Base-by-base conservation (phyloP, 2,797 vertebrate genomes). In the Astyanax mexicanus region DNA sequence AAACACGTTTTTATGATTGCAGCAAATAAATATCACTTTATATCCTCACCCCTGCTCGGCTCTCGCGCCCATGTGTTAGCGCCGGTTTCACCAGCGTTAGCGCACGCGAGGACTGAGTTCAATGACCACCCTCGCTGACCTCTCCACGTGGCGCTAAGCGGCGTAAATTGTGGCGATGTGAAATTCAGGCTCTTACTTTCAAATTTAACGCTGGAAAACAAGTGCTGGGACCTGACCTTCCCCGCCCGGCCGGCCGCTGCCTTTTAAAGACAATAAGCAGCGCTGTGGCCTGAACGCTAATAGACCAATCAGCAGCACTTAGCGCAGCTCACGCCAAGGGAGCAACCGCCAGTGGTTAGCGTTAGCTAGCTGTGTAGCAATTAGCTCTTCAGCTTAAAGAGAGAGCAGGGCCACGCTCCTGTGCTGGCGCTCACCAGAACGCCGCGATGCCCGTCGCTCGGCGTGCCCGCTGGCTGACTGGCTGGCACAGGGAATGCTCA, bases 361-460 rank as follows among this genome's bases (percentile, higher is more conserved):
- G 19, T 77, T 72, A 66, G 32, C 3, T 2, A 23, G 35, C 45
- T 27, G 13, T 52, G 15, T 29, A 40, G 54, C 19, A 42, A 65
- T 75, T 40, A 61, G 9, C 19, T 68, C 65, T 35, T 27, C 60
- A 13, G 35, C 25, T 51, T 60, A 55, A 45, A n/a, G 10, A 79
- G 67, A 75, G 23, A 70, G 69, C 54, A 69, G 62, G 80, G 47
- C 12, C 57, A 70, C 54, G 70, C 82, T 83, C 72, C 81, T 85
- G 84, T 84, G 85, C 45, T 73, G 86, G 81, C 86, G 85, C n/a
- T 0, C 54, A 32, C 15, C 13, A 13, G 25, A 8, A 3, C 6
- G 15, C 27, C 25, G 12, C 17, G 54, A 29, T 32, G 54, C 54
- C 54, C 49, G 21, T 19, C 52, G 21, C 49, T 52, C 21, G 17